Conservation (phyloP, 2,797 vertebrate species). For the Bovichtus diacanthus region DNA sequence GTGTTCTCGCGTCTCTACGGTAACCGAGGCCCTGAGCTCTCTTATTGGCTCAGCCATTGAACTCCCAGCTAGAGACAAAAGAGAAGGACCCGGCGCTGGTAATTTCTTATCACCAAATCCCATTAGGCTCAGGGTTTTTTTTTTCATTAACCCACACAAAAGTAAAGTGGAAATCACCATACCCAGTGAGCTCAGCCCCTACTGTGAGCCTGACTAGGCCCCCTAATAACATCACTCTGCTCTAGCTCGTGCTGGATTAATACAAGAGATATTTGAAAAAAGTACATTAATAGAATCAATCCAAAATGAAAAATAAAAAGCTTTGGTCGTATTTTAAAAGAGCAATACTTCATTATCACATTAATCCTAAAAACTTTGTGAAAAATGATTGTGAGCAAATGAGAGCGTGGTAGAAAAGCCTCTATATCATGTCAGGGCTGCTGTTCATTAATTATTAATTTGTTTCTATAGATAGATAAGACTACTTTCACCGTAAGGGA, state of each 20-base stretch:
- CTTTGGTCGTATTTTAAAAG: conserved; percentile 11
- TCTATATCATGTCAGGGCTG: conserved; percentile 22
- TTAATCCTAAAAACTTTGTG: conserved; percentile 9
- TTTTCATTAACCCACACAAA: conserved; percentile 81
- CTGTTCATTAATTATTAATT: conserved; percentile 14
- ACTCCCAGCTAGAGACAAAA: conserved; percentile 94
- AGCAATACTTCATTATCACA: conserved; percentile 15
- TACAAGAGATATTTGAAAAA: conserved; percentile 31
- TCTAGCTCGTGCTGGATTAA: conserved; percentile 24
- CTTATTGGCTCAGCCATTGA: conserved; percentile 93
- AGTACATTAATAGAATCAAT: conserved; percentile 31
- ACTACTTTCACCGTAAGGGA: neutral
- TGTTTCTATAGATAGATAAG: neutral
- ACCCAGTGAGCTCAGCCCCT: conserved; percentile 61
- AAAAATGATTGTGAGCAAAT: neutral
- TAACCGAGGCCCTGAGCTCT: conserved; percentile 89
- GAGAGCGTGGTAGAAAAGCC: neutral
- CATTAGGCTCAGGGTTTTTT: conserved; percentile 83
- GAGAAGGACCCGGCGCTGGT: conserved; percentile 87
- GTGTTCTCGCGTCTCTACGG: conserved; percentile 95
- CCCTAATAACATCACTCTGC: conserved; percentile 51
- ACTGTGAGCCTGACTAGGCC: conserved; percentile 47
- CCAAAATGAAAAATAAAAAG: conserved; percentile 19
- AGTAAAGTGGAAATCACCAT: conserved; percentile 85
- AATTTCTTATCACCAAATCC: conserved; percentile 90